A percentile compares a stretch with the other conserved stretches of the same genome.
Conservation (phyloP, 2,888 invertebrate species). For the Acrobasis suavella region DNA sequence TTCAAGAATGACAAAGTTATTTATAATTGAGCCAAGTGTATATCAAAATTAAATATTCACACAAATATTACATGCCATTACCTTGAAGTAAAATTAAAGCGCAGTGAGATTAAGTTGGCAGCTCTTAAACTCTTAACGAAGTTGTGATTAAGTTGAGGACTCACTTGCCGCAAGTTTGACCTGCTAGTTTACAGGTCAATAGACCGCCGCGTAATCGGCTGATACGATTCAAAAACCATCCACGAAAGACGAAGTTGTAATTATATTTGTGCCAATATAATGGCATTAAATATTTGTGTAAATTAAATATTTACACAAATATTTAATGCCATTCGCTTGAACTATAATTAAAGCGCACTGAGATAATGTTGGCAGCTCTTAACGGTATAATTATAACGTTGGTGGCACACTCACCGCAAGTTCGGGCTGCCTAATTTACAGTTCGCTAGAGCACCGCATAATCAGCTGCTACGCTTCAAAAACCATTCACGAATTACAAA, state of each 20-base stretch:
- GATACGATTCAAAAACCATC: not conserved
- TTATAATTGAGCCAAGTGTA: too few species aligned
- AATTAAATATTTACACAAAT: too few species aligned
- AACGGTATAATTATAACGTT: constrained; percentile 14
- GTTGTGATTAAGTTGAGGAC: constrained; percentile 8
- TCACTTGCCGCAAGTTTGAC: not conserved
- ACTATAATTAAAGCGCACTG: constrained; percentile 11
- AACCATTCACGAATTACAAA: too few species aligned
- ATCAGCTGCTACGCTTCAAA: constrained; percentile 1
- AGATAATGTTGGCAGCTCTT: constrained; percentile 14
- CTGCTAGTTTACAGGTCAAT: constrained; percentile 8
- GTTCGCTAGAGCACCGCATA: not conserved
- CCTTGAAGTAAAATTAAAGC: too few species aligned
- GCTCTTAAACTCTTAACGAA: too few species aligned
- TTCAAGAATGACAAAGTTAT: too few species aligned
- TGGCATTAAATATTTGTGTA: too few species aligned
- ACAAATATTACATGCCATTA: too few species aligned
- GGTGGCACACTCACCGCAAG: constrained; percentile 1
- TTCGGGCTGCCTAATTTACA: constrained; percentile 5
- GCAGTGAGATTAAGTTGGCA: too few species aligned
- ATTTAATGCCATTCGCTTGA: not conserved
- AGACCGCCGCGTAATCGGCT: not conserved
- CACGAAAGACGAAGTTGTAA: too few species aligned
- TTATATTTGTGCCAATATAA: too few species aligned
- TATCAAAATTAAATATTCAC: too few species aligned